Base-by-base conservation (phyloP, 2,888 invertebrate genomes). In the Netelia virgata region DNA sequence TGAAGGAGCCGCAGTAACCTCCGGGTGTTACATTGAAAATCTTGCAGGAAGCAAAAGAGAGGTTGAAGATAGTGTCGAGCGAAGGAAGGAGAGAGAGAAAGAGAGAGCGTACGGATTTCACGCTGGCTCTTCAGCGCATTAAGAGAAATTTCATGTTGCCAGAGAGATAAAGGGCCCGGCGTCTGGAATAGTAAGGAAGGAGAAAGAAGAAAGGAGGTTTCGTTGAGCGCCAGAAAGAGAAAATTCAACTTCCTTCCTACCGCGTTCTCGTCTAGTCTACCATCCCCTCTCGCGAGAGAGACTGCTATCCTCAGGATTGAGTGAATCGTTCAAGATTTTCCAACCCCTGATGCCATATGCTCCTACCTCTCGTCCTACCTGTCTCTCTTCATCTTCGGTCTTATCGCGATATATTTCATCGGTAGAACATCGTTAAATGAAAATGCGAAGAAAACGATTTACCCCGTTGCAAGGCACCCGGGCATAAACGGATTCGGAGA, bases 161-260 rank as follows among this genome's bases (percentile, higher is more conserved):
- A n/a, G 64, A 57, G 69, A 57, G 57, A 78, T 23, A 16, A 75
- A 75, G 75, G 68, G 83, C 76, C 61, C 80, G 82, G 61, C 64
- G 57, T 18, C 84, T 79, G 86, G 83, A 77, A 86, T 64, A 83
- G 83, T 83, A 28, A 18, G 43, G 50, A 43, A 77, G 74, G 82
- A 84, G 79, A 59, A 77, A 73, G 73, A 80, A 55, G 63, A 64
- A 66, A 57, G 70, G 66, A 82, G 68, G 11, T 61, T 43, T 59
- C 41, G 78, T 66, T 3, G 55, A 53, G 23, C 36, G 53, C 43
- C 20, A 57, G 59, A 23, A 59, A 72, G 70, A 75, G 75, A 63
- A 64, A 75, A 55, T 64, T 59, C 59, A 50, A 68, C 47, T 68
- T 59, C 18, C 74, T 59, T 43, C 73, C 16, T 61, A 53, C 64